Percentiles rank a stretch among this genome's conserved stretches.
Conservation (phyloP, 2,113 vertebrate genomes). For the Nesogale talazaci region DNA sequence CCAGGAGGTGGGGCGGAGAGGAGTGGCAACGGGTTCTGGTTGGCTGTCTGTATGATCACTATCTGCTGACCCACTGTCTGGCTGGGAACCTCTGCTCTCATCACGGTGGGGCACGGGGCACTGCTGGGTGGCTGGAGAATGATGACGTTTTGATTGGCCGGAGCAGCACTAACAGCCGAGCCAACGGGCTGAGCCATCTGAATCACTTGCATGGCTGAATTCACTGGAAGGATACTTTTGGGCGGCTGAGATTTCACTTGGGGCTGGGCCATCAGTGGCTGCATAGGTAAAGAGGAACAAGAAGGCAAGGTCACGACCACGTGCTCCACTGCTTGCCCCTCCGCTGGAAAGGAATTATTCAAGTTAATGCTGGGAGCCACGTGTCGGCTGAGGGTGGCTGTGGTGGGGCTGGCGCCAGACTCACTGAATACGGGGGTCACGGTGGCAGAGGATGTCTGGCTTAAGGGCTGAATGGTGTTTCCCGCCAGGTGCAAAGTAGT, state of each 20-base stretch:
- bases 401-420: slow-evolving; percentile 65
- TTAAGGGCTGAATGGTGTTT: slow-evolving; percentile 96
- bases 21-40: slow-evolving; percentile 90
- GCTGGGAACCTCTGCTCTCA: slow-evolving; percentile 92
- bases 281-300: slow-evolving; percentile 89
- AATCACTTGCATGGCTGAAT: slow-evolving; percentile 97
- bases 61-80: slow-evolving; percentile 96
- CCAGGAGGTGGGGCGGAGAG: slow-evolving; percentile 88
- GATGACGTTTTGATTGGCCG: slow-evolving; percentile 94
- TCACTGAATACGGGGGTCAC: slow-evolving; percentile 84
- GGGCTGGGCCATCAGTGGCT: slow-evolving; percentile 87
- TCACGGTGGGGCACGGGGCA: slow-evolving; percentile 87
- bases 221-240: slow-evolving; percentile 91
- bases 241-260: slow-evolving; percentile 87
- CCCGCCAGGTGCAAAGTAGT: slow-evolving; percentile 96
- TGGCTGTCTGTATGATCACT: slow-evolving; percentile 97
- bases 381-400: slow-evolving; percentile 77
- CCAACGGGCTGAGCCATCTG: slow-evolving; percentile 92
- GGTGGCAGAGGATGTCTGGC: slow-evolving; percentile 87
- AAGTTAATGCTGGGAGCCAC: slow-evolving; percentile 78
- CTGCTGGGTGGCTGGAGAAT: slow-evolving; percentile 95
- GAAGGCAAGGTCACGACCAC: slow-evolving; percentile 87
- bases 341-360: slow-evolving; percentile 83
- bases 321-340: slow-evolving; percentile 86
- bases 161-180: slow-evolving; percentile 87